phyloP scores from a whole-genome alignment of 2,888 invertebrate genomes.

The Eretmocerus hayati region DNA sequence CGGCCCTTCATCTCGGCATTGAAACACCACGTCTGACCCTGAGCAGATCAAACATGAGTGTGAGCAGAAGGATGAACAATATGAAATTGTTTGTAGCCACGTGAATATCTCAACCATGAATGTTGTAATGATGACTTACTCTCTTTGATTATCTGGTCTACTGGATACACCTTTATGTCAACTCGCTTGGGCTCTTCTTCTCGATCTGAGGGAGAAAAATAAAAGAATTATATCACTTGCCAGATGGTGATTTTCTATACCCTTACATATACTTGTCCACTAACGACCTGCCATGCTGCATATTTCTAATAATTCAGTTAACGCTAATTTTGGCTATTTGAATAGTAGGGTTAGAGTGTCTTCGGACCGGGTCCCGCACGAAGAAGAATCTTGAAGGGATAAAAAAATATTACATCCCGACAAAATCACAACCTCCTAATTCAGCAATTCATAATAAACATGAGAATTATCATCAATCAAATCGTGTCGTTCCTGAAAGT shows the following conservation, averaged over 20 bases:
- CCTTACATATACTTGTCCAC: not conserved
- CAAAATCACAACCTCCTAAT: no score
- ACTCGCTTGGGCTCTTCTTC: slow-evolving; percentile 37
- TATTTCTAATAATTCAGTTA: not conserved
- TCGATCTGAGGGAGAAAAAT: not conserved
- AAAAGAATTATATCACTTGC: not conserved
- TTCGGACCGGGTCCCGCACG: no score
- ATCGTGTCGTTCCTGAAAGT: no score
- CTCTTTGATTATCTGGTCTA: slow-evolving; percentile 72
- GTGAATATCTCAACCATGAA: no score
- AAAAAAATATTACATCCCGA: no score
- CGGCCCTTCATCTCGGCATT: slow-evolving; percentile 86
- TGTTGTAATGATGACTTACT: no score
- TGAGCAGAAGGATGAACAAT: slow-evolving; percentile 1
- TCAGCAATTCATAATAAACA: no score
- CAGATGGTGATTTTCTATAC: not conserved
- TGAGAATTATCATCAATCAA: no score
- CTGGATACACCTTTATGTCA: slow-evolving; percentile 69
- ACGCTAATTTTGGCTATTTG: no score
- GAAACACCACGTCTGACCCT: slow-evolving; percentile 90
- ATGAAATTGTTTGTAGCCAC: no score
- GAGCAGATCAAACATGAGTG: slow-evolving; percentile 3
- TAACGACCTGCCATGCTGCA: not conserved
- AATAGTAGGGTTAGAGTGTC: no score
- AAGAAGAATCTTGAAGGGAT: no score